Conservation (phyloP, 2,797 vertebrate species). For the Anguilla obscura region DNA sequence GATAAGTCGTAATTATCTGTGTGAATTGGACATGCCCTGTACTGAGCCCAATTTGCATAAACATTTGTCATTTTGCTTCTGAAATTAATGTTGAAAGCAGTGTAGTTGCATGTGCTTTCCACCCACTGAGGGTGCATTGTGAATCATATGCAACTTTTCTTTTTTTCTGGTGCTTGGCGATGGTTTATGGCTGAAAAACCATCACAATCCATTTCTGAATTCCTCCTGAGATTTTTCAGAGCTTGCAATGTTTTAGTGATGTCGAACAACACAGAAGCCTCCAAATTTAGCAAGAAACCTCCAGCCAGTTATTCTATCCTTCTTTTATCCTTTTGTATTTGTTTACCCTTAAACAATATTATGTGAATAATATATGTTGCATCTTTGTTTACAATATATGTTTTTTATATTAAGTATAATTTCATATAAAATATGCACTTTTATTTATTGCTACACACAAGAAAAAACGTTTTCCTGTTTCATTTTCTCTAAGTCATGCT, state of each 20-base stretch:
- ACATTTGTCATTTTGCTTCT: too few relatives aligned
- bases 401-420: not conserved
- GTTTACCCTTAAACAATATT: not conserved
- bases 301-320: not conserved
- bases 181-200: not conserved
- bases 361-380: not conserved
- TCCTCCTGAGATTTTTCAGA: not conserved
- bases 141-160: too few relatives aligned
- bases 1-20: too few relatives aligned
- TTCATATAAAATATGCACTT: not conserved
- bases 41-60: too few relatives aligned
- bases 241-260: not conserved
- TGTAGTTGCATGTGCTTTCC: too few relatives aligned
- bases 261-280: not conserved
- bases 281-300: not conserved
- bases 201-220: not conserved
- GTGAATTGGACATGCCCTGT: too few relatives aligned
- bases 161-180: not conserved
- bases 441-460: not conserved
- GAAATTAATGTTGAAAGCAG: too few relatives aligned
- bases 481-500: not conserved
- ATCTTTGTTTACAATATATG: not conserved
- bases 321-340: not conserved
- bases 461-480: not conserved
- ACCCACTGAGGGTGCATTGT: too few relatives aligned